Evolutionary conservation across 2,797 vertebrate genomes (phyloP).

Genomic region (Lepilemur ruficaudatus): DNA sequence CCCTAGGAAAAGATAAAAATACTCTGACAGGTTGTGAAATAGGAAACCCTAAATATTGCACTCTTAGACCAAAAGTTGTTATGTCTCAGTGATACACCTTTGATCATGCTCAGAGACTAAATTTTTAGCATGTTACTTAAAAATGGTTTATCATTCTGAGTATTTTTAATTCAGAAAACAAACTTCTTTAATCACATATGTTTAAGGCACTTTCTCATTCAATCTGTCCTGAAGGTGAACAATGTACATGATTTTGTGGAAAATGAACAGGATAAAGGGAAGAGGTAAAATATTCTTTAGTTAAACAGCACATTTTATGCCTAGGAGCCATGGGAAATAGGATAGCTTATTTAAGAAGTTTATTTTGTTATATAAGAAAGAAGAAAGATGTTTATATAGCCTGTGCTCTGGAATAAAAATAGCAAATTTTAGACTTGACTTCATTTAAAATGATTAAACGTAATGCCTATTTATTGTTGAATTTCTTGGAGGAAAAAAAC

Average conservation of each 20-base stretch:
- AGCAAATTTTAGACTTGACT: conserved; percentile 59
- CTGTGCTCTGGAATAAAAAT: conserved; percentile 55
- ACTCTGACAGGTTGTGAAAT: conserved; percentile 38
- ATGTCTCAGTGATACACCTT: conserved; percentile 52
- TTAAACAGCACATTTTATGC: conserved; percentile 51
- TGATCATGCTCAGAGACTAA: conserved; percentile 64
- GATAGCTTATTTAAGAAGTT: conserved; percentile 60
- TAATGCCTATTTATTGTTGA: conserved; percentile 51
- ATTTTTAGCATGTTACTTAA: conserved; percentile 39
- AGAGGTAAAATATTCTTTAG: conserved; percentile 34
- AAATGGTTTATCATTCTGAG: conserved; percentile 47
- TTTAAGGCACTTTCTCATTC: conserved; percentile 56
- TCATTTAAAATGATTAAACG: conserved; percentile 57
- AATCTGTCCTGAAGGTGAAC: conserved; percentile 36
- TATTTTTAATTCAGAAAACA: conserved; percentile 64
- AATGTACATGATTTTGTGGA: conserved; percentile 40
- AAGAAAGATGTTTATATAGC: conserved; percentile 55
- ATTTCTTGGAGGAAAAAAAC: conserved; percentile 23
- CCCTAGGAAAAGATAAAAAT: conserved; percentile 43
- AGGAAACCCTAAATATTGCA: conserved; percentile 36
- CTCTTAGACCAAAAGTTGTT: conserved; percentile 22
- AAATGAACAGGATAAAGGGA: conserved; percentile 50
- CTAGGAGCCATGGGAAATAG: conserved; percentile 50
- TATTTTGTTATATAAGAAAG: conserved; percentile 57
- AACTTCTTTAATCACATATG: background rate